Evolutionary conservation across 2,113 vertebrate genomes (phyloP), one percentile per base, ranked within the genome.

Genomic region (Hippocampus comes): DNA sequence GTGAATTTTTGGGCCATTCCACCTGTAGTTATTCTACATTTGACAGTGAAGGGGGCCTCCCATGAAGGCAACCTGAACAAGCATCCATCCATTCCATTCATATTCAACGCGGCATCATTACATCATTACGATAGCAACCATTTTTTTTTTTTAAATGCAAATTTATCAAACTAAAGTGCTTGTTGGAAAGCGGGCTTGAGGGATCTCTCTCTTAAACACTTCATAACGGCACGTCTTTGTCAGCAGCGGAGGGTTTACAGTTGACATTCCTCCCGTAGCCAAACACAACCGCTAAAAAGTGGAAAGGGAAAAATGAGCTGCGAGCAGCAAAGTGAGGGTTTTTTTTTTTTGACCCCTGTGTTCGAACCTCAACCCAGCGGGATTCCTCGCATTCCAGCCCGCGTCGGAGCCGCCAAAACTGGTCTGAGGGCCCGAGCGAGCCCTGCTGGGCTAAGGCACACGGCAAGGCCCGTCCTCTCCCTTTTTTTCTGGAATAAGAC

Each of bases 341-440:
- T 38, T 38, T 38, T 34, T 90, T 90, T 85, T 51, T 18, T 61
- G 86, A 90, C 81, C 86, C 87, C 86, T 83, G 77, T 72, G 78
- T 85, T 38, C 79, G 88, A 88, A 89, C 86, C 85, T 85, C 86
- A 81, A 84, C 81, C 84, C 82, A 84, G 82, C 78, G 77, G 84
- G 85, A 92, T 92, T 92, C 91, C 79, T 87, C 69, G 86, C 87
- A 93, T 93, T 92, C 89, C 90, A 88, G 72, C 76, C 84, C 46
- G 74, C 88, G 84, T 81, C 78, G 84, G 85, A 89, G 77, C 87
- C 86, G 79, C 59, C 59, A 82, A 87, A 91, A 90, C 85, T 83
- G 87, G 90, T 90, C 86, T 88, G 87, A 88, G 87, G 34, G 42
- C 64, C 42, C 64, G 15, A 49, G n/a, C 43, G 77, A 84, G 88